Base-by-base conservation (phyloP, 2,113 vertebrate species). In the Craseonycteris thonglongyai region DNA sequence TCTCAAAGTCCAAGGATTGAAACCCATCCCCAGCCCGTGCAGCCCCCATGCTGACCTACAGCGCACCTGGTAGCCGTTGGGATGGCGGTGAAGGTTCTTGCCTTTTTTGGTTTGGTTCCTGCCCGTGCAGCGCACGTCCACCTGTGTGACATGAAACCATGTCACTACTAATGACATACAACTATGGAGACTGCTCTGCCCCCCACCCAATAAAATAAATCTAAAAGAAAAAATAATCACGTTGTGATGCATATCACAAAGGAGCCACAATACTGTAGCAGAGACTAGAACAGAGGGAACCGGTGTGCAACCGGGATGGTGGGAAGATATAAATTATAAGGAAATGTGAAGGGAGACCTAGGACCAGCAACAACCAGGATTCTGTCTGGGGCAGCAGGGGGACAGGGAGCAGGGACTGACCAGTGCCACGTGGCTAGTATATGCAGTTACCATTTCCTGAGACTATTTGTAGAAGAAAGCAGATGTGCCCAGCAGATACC, bases 311-410 rank as follows among this genome's bases (percentile, higher is more conserved):
- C 10, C 40, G 19, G 3, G 7, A 42, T 42, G 7, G 14, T 3
- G 42, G 2, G 14, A 9, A 79, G 0, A 26, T 51, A 51, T 51
- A 38, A 38, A 51, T 40, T 28, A 19, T 42, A 54, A 51, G 16
- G 3, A 42, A 54, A 42, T 7, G 2, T 7, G 21, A 69, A 42
- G 30, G 22, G 14, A 80, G 4, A 42, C 6, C 69, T 58, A n/a
- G 18, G 54, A 56, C 9, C 16, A 28, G 16, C 7, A 0, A 14
- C 2, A 12, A 30, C 6, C 1, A 12, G 1, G 1, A 38, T 59
- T 83, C 18, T 90, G 14, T 63, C 71, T 58, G 7, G 3, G 35
- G n/a, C n/a, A n/a, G n/a, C n/a, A n/a, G n/a, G n/a, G n/a, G n/a
- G n/a, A n/a, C n/a, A n/a, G 1, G 4, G 14, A 33, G 15, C 3